Evolutionary conservation across 2,797 vertebrate genomes (phyloP).

Genomic region (Halcyon chelicuti): DNA sequence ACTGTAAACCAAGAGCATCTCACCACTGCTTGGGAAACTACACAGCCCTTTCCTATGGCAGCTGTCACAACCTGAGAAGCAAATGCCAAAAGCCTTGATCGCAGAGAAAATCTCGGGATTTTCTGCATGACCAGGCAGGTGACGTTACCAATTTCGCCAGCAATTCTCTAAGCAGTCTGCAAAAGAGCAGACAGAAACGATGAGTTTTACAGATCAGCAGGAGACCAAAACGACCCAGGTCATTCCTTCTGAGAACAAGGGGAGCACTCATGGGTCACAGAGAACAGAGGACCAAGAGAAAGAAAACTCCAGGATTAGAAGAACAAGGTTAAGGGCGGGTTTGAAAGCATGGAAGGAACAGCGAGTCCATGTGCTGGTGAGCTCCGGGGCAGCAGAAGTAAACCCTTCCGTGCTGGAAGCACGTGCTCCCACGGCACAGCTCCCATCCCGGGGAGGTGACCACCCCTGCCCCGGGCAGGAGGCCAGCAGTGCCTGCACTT

Average conservation of each 20-base stretch:
- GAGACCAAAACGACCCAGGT: rapidly evolving
- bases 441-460: background rate
- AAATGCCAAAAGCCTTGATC: background rate
- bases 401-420: background rate
- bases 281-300: background rate
- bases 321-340: background rate
- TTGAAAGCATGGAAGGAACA: background rate
- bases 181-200: background rate
- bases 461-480: background rate
- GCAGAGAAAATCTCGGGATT: background rate
- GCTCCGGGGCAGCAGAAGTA: background rate
- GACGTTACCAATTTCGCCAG: background rate
- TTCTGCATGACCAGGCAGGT: background rate
- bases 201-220: rapidly evolving
- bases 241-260: background rate
- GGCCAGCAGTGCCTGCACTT: background rate
- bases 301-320: background rate
- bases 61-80: background rate
- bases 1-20: background rate
- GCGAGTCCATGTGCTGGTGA: rapidly evolving
- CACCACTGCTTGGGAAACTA: background rate
- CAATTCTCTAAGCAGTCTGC: background rate
- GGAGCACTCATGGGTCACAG: background rate
- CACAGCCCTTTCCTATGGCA: background rate
- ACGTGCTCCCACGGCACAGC: background rate